phyloP scores from a whole-genome alignment of 2,113 vertebrate species.

The Aleadryas rufinucha region DNA sequence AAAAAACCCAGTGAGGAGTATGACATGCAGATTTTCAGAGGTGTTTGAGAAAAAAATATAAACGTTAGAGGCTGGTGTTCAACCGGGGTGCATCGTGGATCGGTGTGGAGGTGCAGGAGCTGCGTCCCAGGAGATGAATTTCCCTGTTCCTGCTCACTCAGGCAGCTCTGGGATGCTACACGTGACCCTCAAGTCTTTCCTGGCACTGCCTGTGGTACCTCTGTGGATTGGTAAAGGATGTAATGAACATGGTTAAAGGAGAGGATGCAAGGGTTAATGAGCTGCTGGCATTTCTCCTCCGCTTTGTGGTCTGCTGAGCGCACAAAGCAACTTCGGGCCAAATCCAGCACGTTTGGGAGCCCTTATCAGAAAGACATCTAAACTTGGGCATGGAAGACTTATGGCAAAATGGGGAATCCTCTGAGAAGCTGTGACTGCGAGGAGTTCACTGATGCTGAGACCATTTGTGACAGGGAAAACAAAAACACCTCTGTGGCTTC shows the following conservation, averaged over 20 bases:
- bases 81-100: not conserved
- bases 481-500: not conserved
- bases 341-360: not conserved
- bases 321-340: not conserved
- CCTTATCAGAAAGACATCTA: not conserved
- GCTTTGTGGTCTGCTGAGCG: not conserved
- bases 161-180: not conserved
- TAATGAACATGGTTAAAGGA: not conserved
- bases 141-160: not conserved
- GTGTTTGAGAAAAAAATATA: not conserved
- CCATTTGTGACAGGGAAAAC: not conserved
- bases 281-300: not conserved
- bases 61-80: not conserved
- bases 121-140: not conserved
- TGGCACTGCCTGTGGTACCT: not conserved
- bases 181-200: not conserved
- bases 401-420: not conserved
- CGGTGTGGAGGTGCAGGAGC: not conserved
- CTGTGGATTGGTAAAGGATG: not conserved
- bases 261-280: not conserved
- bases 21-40: not conserved
- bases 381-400: not conserved
- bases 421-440: not conserved
- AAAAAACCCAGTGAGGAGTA: not conserved
- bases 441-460: not conserved